A percentile compares a stretch with the other conserved stretches of the same genome.
phyloP scores from a whole-genome alignment of 2,113 vertebrate species.

The Hemiscyllium ocellatum region DNA sequence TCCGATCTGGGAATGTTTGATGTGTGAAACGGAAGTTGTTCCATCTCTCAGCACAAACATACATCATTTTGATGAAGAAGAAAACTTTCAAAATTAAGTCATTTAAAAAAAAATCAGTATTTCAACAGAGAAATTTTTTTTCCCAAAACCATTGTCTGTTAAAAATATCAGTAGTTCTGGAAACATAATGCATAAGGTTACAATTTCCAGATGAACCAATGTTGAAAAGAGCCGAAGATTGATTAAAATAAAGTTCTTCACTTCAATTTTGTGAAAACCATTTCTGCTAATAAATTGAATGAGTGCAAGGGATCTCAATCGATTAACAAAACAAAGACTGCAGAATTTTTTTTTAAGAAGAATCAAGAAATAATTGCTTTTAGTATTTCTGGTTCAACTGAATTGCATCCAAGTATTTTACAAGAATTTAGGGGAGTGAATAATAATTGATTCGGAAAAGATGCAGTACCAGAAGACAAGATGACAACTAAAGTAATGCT shows the following conservation, averaged over 20 bases:
- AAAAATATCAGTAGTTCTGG: background rate
- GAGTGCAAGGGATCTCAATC: background rate
- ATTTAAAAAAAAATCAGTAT: background rate
- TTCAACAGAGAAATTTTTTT: background rate
- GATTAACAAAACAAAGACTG: background rate
- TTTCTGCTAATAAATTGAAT: background rate
- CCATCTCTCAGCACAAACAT: background rate
- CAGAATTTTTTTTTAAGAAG: background rate
- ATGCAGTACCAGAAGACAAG: too few relatives aligned
- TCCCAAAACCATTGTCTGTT: background rate
- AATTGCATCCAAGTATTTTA: background rate
- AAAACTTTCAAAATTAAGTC: background rate
- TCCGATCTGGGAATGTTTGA: background rate
- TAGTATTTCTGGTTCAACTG: background rate
- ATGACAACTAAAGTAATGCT: too few relatives aligned
- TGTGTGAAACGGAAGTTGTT: background rate
- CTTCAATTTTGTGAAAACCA: too few relatives aligned
- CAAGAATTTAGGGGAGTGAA: background rate
- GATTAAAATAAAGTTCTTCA: background rate
- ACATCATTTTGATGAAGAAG: background rate
- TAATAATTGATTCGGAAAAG: background rate
- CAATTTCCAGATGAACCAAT: background rate
- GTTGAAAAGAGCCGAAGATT: background rate
- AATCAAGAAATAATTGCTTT: background rate
- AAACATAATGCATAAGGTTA: background rate